A percentile compares a stretch with the other conserved stretches of the same genome.
Evolutionary conservation across 1,140 invertebrate species (phyloP).

Genomic region (Chelonus insularis): DNA sequence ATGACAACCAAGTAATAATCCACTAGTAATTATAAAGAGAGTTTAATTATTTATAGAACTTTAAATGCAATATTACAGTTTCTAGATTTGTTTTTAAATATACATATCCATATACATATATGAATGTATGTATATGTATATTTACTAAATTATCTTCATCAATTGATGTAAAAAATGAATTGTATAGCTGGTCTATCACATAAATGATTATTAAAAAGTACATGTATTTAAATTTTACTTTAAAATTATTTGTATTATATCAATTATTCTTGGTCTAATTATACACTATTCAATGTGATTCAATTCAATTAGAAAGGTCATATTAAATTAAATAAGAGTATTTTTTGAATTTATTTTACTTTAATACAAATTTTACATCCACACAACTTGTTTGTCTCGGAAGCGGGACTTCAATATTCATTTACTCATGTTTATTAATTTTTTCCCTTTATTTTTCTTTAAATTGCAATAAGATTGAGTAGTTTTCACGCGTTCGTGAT

Average conservation of each 20-base stretch:
- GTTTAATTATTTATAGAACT: no score
- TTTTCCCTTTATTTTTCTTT: slow-evolving; percentile 32
- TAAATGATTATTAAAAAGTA: no score
- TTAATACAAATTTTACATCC: slow-evolving; percentile 57
- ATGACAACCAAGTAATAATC: no score
- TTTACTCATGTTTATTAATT: slow-evolving; percentile 37
- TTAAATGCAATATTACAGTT: no score
- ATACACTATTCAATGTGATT: no score
- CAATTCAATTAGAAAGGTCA: slow-evolving; percentile 2
- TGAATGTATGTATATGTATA: neutral
- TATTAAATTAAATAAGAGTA: slow-evolving; percentile 43
- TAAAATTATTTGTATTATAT: no score
- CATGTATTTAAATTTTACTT: no score
- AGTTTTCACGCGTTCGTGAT: slow-evolving; percentile 24
- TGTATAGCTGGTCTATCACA: slow-evolving; percentile 3
- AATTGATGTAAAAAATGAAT: neutral
- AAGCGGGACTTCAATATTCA: slow-evolving; percentile 43
- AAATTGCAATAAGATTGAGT: slow-evolving; percentile 23
- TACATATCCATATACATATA: neutral
- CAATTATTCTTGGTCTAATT: neutral
- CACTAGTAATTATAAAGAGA: no score
- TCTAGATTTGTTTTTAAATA: no score
- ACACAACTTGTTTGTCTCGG: slow-evolving; percentile 43
- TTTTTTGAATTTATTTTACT: slow-evolving; percentile 55
- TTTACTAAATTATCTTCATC: neutral